Percentiles rank a stretch among this genome's conserved stretches.
Evolutionary conservation across 2,888 invertebrate species (phyloP).

Genomic region (Oegoconia quadripuncta): DNA sequence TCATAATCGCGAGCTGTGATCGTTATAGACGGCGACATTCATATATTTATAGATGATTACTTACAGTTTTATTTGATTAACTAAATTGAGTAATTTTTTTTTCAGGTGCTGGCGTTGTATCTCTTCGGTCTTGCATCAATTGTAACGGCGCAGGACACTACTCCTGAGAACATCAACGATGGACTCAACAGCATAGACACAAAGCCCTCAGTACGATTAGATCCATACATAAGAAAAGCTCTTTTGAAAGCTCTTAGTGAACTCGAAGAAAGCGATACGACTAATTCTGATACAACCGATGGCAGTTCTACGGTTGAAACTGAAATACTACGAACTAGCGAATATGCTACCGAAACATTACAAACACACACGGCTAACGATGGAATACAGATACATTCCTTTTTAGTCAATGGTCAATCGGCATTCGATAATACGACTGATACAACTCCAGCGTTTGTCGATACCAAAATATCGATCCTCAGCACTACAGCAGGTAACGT

Average conservation of each 20-base stretch:
- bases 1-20: constrained; percentile 27
- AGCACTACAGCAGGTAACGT: constrained; percentile 69
- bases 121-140: constrained; percentile 43
- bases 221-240: constrained; percentile 86
- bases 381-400: constrained; percentile 78
- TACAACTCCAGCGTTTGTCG: constrained; percentile 49
- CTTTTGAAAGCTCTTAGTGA: constrained; percentile 87
- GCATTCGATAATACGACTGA: constrained; percentile 56
- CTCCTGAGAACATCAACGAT: constrained; percentile 48
- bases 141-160: constrained; percentile 47
- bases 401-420: constrained; percentile 70
- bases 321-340: constrained; percentile 51
- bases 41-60: neutral
- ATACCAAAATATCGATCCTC: constrained; percentile 62
- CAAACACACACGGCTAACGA: constrained; percentile 40
- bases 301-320: constrained; percentile 46
- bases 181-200: constrained; percentile 63
- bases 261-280: constrained; percentile 82
- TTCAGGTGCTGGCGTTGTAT: constrained; percentile 55
- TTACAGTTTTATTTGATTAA: neutral
- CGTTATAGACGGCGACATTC: constrained; percentile 6
- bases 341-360: constrained; percentile 50
- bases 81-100: constrained; percentile 28
- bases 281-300: constrained; percentile 57
- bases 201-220: constrained; percentile 81